Base-by-base conservation (phyloP, 2,113 vertebrate genomes). In the Tretioscincus oriximinensis region DNA sequence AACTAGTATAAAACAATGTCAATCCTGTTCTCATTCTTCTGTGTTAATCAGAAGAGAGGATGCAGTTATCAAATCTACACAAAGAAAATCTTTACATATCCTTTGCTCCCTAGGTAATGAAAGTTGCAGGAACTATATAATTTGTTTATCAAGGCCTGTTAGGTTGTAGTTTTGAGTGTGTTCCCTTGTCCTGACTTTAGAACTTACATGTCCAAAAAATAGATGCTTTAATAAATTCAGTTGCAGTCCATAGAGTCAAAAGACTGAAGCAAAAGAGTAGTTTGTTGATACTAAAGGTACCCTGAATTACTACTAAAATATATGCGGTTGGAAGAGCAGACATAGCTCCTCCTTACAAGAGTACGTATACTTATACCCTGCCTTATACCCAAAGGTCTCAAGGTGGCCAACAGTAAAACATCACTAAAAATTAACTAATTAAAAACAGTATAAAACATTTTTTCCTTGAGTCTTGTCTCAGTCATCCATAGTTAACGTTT, bases 91-190 rank as follows among this genome's bases (percentile, higher is more conserved):
- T 16, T 9, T 61, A 7, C 28, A n/a, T n/a, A 26, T 63, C 71
- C 58, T 64, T 78, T 22, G 73, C 74, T 73, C 29, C 45, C 70
- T n/a, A 64, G 61, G 83, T 81, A n/a, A 70, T 64, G 81, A 63
- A 58, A 75, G 76, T 24, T 67, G 77, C 83, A 79, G 45, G 54
- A 47, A 28, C 81, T 51, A 80, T 82, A 70, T 74, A 72, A 80
- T 78, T 70, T 35, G 75, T 66, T 51, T 14, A 24, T 11, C 47
- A 75, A 67, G 80, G 70, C 28, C 64, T 63, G 65, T 16, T 60
- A 78, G 73, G 80, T 77, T 0, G 5, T 8, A 4, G 65, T 69
- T 73, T 73, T 71, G 76, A 29, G 16, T 26, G 77, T 83, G 80
- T 80, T 45, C 26, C 1, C 11, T 82, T 84, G 41, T 80, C 63